Evolutionary conservation across 2,113 vertebrate genomes (phyloP).

Genomic region (Hypomesus transpacificus): DNA sequence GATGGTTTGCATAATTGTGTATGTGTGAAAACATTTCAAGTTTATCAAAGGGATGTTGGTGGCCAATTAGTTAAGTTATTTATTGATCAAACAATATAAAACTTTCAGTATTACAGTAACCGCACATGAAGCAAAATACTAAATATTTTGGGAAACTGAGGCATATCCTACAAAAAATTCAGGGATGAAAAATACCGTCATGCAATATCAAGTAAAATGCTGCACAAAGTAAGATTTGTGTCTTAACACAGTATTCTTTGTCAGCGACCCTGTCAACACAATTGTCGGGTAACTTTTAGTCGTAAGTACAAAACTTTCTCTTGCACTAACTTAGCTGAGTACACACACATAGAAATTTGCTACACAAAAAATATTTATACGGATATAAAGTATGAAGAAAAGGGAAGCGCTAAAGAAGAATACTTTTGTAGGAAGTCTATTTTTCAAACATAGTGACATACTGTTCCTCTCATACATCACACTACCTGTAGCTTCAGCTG

Average conservation of each 20-base stretch:
- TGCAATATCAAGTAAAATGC: background rate
- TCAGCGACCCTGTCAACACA: constrained; percentile 33
- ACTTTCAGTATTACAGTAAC: background rate
- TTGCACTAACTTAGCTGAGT: constrained; percentile 40
- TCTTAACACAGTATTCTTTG: constrained; percentile 13
- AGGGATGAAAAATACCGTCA: background rate
- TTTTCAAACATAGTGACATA: constrained; percentile 60
- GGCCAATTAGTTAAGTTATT: background rate
- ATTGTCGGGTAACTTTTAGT: constrained; percentile 31
- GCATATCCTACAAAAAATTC: constrained; percentile 23
- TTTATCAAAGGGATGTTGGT: background rate
- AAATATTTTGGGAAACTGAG: constrained; percentile 47
- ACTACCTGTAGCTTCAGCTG: constrained; percentile 55
- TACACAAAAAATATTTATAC: constrained; percentile 19
- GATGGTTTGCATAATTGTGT: constrained; percentile 34
- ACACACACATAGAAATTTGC: constrained; percentile 31
- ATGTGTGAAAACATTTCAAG: constrained; percentile 6
- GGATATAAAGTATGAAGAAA: constrained; percentile 33
- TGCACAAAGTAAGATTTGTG: background rate
- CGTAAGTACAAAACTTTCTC: constrained; percentile 15
- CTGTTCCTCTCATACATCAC: constrained; percentile 36
- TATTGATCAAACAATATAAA: background rate
- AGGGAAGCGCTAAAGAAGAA: constrained; percentile 47
- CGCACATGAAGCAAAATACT: background rate
- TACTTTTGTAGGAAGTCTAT: constrained; percentile 70